These are phyloP conservation scores for Tipula vernalis DNA, from an alignment of 2,888 invertebrate species.

Conservation along the genomic window DNA sequence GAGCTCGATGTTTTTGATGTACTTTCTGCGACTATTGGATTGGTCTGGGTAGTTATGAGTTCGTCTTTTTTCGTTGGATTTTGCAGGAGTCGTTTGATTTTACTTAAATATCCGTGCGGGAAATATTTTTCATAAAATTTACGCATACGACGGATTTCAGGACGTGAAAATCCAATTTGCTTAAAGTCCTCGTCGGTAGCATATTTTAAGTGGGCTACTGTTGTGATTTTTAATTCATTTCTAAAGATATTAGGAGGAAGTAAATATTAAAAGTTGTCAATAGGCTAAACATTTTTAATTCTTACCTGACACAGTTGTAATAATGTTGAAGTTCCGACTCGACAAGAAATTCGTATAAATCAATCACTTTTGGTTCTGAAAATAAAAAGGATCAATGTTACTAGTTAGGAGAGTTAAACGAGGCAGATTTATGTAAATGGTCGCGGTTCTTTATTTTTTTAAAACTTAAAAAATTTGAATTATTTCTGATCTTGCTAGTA, in stretches of 20 bases:
- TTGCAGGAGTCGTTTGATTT: conserved; percentile 72
- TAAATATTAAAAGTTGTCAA: background rate
- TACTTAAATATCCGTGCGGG: conserved; percentile 84
- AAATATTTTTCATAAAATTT: conserved; percentile 90
- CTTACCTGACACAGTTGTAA: conserved; percentile 61
- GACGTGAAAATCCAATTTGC: conserved; percentile 85
- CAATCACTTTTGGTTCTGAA: conserved; percentile 37
- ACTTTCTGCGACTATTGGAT: conserved; percentile 43
- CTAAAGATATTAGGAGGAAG: conserved; percentile 33
- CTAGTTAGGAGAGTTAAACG: no score
- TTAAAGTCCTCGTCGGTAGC: conserved; percentile 84
- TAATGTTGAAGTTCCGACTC: conserved; percentile 93
- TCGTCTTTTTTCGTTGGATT: conserved; percentile 39
- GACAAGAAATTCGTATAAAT: conserved; percentile 78
- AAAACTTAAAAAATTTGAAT: no score
- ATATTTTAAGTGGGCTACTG: conserved; percentile 83
- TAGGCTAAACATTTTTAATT: background rate
- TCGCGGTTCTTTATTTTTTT: no score
- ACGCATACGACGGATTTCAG: conserved; percentile 87
- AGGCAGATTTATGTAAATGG: no score
- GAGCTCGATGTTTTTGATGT: conserved; percentile 26
- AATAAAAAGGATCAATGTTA: conserved; percentile 14
- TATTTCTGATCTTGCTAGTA: no score
- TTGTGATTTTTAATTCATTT: conserved; percentile 78
- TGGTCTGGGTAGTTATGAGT: conserved; percentile 42